A percentile compares a stretch with the other conserved stretches of the same genome.
Conservation (phyloP, 1,140 invertebrate genomes). For the Neodiprion virginianus region DNA sequence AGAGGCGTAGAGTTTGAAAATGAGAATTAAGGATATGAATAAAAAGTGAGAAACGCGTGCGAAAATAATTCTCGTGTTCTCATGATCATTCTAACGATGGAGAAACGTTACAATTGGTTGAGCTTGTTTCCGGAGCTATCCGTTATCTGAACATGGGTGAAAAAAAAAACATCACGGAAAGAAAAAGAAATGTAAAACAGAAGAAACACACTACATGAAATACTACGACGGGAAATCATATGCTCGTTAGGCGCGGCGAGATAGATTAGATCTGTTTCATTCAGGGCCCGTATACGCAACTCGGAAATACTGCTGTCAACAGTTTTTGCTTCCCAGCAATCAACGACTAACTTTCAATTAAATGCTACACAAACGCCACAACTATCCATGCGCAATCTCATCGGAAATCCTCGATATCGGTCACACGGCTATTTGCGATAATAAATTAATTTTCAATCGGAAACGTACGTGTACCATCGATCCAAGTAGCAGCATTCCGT, state of each 20-base stretch:
- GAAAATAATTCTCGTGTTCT: neutral
- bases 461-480: too few relatives aligned
- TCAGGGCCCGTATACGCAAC: neutral
- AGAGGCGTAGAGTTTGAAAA: neutral
- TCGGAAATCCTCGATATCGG: neutral
- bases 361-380: neutral
- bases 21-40: neutral
- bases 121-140: neutral
- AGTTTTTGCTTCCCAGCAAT: neutral
- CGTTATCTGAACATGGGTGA: neutral
- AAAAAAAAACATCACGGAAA: neutral
- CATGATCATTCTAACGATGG: neutral
- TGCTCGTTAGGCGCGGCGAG: neutral
- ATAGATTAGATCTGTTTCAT: constrained; percentile 7
- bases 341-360: neutral
- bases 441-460: neutral
- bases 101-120: neutral
- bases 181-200: too few relatives aligned
- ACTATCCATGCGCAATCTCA: neutral
- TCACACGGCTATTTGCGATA: neutral
- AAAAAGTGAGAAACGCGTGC: neutral
- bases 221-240: neutral
- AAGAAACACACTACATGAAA: neutral
- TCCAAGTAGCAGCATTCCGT: too few relatives aligned
- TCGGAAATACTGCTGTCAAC: neutral